These are phyloP conservation scores for Cephalopterus ornatus DNA, from an alignment of 2,113 vertebrate species.

Conservation along the genomic window DNA sequence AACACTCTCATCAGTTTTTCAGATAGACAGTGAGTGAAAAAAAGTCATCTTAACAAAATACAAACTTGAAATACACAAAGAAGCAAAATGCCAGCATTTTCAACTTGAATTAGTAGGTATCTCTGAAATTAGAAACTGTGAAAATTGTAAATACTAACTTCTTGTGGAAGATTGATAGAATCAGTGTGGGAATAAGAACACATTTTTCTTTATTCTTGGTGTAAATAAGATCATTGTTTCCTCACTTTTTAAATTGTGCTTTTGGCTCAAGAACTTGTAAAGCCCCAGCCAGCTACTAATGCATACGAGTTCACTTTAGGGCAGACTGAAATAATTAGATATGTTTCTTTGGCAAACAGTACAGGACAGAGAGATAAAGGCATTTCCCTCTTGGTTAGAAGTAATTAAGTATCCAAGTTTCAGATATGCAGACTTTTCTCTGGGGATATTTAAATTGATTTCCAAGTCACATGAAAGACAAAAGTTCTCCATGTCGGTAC, in stretches of 20 bases:
- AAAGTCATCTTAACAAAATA: background rate
- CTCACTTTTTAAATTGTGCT: background rate
- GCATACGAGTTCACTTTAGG: background rate
- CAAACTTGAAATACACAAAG: background rate
- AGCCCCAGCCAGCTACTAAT: background rate
- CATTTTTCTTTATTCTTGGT: background rate
- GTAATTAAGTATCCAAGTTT: conserved; percentile 72
- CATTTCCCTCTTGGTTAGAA: conserved; percentile 59
- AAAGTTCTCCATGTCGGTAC: background rate
- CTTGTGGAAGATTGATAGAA: background rate
- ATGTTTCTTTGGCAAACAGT: conserved; percentile 59
- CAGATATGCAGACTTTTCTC: conserved; percentile 50
- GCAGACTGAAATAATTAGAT: conserved; percentile 59
- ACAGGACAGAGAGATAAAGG: conserved; percentile 26
- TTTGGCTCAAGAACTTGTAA: background rate
- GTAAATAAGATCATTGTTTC: background rate
- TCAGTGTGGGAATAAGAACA: background rate
- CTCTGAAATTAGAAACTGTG: background rate
- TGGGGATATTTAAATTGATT: conserved; percentile 62
- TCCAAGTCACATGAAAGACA: conserved; percentile 57
- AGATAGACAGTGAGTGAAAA: background rate
- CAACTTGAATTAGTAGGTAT: background rate
- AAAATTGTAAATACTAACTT: background rate
- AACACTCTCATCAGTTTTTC: background rate
- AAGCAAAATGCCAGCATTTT: background rate